A percentile compares a stretch with the other conserved stretches of the same genome.
Evolutionary conservation across 2,888 invertebrate species (phyloP).

Genomic region (Periphyllus acericola): DNA sequence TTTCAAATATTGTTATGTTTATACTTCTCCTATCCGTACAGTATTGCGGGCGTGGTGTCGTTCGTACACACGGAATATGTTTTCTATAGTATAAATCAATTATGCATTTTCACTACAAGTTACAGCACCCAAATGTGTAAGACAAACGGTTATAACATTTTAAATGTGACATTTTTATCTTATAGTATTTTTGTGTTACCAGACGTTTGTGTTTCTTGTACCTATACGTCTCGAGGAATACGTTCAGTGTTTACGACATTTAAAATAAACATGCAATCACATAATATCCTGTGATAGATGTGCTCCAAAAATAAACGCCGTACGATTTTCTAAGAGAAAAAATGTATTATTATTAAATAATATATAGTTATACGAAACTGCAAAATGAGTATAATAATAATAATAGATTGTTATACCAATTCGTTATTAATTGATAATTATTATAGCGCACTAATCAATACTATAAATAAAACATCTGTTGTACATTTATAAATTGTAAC

Average conservation of each 20-base stretch:
- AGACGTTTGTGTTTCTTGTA: neutral
- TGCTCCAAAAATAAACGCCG: neutral
- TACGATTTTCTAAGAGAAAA: neutral
- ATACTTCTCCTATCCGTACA: neutral
- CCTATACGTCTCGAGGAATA: neutral
- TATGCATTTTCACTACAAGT: conserved; percentile 1
- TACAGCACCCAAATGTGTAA: neutral
- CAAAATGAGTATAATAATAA: too few species aligned
- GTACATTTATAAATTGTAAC: too few species aligned
- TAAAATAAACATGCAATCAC: neutral
- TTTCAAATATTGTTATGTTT: neutral
- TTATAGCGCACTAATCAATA: too few species aligned
- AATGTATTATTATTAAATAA: too few species aligned
- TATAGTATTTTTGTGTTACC: neutral
- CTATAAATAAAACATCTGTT: too few species aligned
- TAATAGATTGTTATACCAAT: too few species aligned
- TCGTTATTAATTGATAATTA: too few species aligned
- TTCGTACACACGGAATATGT: neutral
- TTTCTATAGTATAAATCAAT: conserved; percentile 2
- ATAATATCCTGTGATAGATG: neutral
- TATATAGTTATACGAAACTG: too few species aligned
- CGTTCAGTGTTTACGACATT: neutral
- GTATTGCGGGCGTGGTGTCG: neutral
- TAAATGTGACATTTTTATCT: conserved; percentile 25
- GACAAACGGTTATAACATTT: neutral